Percentiles rank a stretch among this genome's conserved stretches.
These are phyloP conservation scores for Brachionus plicatilis DNA, from an alignment of 1,140 invertebrate genomes.

Conservation along the genomic window DNA sequence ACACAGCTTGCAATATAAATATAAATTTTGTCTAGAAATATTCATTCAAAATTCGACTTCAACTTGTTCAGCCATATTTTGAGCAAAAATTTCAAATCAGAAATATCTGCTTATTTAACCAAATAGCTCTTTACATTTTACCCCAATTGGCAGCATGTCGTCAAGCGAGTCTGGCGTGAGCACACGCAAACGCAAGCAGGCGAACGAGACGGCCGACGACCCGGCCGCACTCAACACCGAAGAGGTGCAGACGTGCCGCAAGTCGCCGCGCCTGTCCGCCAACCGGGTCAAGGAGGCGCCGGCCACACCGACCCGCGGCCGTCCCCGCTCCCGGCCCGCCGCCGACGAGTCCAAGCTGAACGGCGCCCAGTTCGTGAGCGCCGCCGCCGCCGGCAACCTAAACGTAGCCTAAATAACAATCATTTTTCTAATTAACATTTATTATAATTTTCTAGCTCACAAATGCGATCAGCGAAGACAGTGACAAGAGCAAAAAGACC, in stretches of 20 bases:
- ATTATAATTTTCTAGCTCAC: conserved; percentile 2
- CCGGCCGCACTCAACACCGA: not conserved
- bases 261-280: not conserved
- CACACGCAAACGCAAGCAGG: not conserved
- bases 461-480: not conserved
- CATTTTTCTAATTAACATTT: not conserved
- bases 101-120: conserved; percentile 13
- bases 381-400: not conserved
- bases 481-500: not conserved
- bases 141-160: not conserved
- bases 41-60: not conserved
- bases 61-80: conserved; percentile 22
- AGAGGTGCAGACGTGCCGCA: not conserved
- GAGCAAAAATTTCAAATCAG: not conserved
- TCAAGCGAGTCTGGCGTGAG: not conserved
- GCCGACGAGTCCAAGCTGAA: not conserved
- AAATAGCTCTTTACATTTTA: not conserved
- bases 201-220: not conserved
- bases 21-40: conserved; percentile 18
- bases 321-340: not conserved
- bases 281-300: not conserved
- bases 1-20: conserved; percentile 31
- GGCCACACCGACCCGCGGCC: not conserved
- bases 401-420: not conserved
- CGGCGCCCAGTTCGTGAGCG: not conserved